Conservation (phyloP, 2,888 invertebrate genomes). For the Ophion costatus region DNA sequence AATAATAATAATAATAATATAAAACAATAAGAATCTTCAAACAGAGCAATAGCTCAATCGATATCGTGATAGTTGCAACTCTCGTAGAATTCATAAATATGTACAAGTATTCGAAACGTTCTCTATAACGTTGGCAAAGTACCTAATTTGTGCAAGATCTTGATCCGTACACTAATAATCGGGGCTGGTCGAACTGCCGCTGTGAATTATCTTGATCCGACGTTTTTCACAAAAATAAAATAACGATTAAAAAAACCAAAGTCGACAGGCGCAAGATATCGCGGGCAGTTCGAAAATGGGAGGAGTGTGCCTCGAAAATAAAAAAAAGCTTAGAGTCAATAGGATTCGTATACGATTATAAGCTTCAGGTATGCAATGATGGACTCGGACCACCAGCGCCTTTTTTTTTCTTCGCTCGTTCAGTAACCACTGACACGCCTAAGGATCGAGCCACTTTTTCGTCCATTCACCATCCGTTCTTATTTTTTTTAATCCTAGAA, state of each 20-base stretch:
- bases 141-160: conserved; percentile 61
- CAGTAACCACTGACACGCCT: conserved; percentile 38
- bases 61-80: conserved; percentile 50
- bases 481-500: conserved; percentile 24
- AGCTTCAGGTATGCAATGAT: conserved; percentile 56
- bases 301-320: conserved; percentile 37
- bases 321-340: conserved; percentile 51
- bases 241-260: neutral
- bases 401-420: conserved; percentile 37
- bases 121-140: conserved; percentile 32
- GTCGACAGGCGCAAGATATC: conserved; percentile 18
- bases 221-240: conserved; percentile 13
- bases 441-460: conserved; percentile 20
- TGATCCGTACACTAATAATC: conserved; percentile 40
- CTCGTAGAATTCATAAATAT: conserved; percentile 53
- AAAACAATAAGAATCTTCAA: conserved; percentile 36
- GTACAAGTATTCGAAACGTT: conserved; percentile 55
- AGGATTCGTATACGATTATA: conserved; percentile 63
- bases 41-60: conserved; percentile 33
- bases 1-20: conserved; percentile 5
- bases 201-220: conserved; percentile 17
- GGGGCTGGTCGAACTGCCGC: conserved; percentile 26
- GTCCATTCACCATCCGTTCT: neutral
- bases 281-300: conserved; percentile 16
- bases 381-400: conserved; percentile 26